These are phyloP conservation scores for Zygothrica quintamaculata DNA, from an alignment of 2,888 invertebrate genomes.

Conservation along the genomic window DNA sequence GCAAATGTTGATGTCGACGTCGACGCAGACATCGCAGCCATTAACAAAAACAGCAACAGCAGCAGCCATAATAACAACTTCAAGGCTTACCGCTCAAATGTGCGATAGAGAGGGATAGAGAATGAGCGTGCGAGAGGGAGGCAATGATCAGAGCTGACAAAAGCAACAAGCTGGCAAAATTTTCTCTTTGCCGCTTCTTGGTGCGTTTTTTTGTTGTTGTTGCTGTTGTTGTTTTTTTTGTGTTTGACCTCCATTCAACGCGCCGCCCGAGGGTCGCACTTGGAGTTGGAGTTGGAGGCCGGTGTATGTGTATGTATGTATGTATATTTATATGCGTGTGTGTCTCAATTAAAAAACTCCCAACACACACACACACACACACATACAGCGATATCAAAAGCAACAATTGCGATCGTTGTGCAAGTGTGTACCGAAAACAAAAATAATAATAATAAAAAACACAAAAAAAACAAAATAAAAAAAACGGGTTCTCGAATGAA, in stretches of 20 bases:
- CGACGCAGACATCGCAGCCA: conserved; percentile 40
- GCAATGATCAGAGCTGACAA: conserved; percentile 12
- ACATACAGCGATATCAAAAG: too few relatives aligned
- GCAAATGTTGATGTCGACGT: conserved; percentile 44
- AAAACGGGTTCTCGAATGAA: conserved; percentile 67
- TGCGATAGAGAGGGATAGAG: conserved; percentile 17
- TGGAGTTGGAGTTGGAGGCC: conserved; percentile 56
- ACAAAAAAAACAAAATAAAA: conserved; percentile 1
- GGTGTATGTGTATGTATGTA: conserved; percentile 32
- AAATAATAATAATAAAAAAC: conserved; percentile 7
- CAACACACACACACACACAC: background rate
- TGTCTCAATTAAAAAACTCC: conserved; percentile 59
- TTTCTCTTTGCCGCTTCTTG: conserved; percentile 61
- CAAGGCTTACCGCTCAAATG: conserved; percentile 62
- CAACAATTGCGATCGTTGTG: conserved; percentile 53
- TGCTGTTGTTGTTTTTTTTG: conserved; percentile 15
- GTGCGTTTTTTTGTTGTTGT: conserved; percentile 28
- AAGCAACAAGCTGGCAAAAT: conserved; percentile 42
- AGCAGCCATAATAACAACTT: conserved; percentile 50
- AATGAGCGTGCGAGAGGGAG: conserved; percentile 1
- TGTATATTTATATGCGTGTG: too few relatives aligned
- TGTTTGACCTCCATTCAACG: conserved; percentile 71
- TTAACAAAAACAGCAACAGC: conserved; percentile 45
- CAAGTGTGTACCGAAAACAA: conserved; percentile 53
- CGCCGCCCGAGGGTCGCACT: conserved; percentile 52